Base-by-base conservation (phyloP, 2,888 invertebrate genomes). In the Tortrix viridana region DNA sequence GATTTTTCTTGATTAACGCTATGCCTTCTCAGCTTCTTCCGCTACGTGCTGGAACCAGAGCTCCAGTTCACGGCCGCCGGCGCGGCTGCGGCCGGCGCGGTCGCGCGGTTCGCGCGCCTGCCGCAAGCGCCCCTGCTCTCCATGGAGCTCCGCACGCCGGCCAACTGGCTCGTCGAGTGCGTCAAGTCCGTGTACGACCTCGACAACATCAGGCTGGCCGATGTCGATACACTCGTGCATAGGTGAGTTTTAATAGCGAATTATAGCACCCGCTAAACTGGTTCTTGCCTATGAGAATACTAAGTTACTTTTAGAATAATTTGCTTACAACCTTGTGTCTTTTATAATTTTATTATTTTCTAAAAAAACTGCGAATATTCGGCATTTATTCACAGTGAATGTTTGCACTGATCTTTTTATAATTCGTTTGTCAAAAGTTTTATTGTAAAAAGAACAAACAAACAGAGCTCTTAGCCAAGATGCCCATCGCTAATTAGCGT, bases 141-240 rank as follows among this genome's bases (percentile, higher is more conserved):
- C 0, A 95, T 92, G 84, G 92, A 92, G 60, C 78, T 92, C 71
- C 93, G 97, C 74, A 97, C 98, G 14, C 98, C 98, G 12, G 97
- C 98, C 84, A 98, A 98, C 88, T 99, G 98, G 98, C 93, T 98
- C 74, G 98, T 98, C 6, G 98, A 98, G 90, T 96, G 97, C 67
- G 97, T 98, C 54, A 94, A 95, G 71, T 97, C 98, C 5, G 96
- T 97, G 0, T 97, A 99, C 84, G 99, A 99, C 90, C 93, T 99
- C 73, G 99, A 99, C 84, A 99, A 99, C 81, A 99, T 99, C 66
- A 95, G 98, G 65, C 91, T 99, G 67, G 97, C 97, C 67, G 97
- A 98, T 84, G 98, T 99, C 9, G 96, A 97, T 46, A 96, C 96
- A 26, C 94, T 96, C 0, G 97, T 97, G 2, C 97, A 97, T 77